These are phyloP conservation scores for Tribolium madens DNA, from an alignment of 1,140 invertebrate genomes.

Conservation along the genomic window DNA sequence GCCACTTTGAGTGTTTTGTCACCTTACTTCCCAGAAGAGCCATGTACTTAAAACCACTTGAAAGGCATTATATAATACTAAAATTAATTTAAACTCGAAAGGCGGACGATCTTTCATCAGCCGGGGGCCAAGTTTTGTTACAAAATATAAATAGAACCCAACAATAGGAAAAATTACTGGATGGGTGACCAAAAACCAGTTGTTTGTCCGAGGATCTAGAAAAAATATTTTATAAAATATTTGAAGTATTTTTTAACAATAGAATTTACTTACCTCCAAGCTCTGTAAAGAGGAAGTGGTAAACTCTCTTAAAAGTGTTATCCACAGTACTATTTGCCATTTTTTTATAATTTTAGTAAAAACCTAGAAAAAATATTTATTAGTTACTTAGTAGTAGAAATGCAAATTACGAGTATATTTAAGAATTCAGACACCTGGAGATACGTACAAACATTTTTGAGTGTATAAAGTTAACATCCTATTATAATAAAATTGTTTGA, in stretches of 20 bases:
- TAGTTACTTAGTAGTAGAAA: not conserved
- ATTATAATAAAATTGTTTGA: too few species aligned
- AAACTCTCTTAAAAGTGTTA: not conserved
- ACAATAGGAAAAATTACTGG: slow-evolving; percentile 64
- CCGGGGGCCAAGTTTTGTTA: slow-evolving; percentile 75
- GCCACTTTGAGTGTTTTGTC: not conserved
- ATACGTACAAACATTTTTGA: not conserved
- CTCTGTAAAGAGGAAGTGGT: slow-evolving; percentile 20
- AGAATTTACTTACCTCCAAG: slow-evolving; percentile 14
- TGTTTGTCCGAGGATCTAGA: slow-evolving; percentile 83
- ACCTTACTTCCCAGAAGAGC: slow-evolving; percentile 77
- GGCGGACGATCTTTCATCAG: slow-evolving; percentile 79
- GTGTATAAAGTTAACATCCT: too few species aligned
- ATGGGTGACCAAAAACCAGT: slow-evolving; percentile 86
- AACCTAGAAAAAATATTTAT: not conserved
- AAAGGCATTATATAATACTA: slow-evolving; percentile 86
- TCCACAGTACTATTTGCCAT: not conserved
- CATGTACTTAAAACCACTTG: slow-evolving; percentile 82
- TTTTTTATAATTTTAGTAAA: not conserved
- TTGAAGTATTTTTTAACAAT: not conserved
- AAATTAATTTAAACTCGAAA: slow-evolving; percentile 79
- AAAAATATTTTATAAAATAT: slow-evolving; percentile 49
- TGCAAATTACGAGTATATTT: too few species aligned
- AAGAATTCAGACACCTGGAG: too few species aligned
- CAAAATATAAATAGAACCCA: slow-evolving; percentile 73